These are phyloP conservation scores for Tonatia bakeri DNA, from an alignment of 2,113 vertebrate species.

Conservation along the genomic window DNA sequence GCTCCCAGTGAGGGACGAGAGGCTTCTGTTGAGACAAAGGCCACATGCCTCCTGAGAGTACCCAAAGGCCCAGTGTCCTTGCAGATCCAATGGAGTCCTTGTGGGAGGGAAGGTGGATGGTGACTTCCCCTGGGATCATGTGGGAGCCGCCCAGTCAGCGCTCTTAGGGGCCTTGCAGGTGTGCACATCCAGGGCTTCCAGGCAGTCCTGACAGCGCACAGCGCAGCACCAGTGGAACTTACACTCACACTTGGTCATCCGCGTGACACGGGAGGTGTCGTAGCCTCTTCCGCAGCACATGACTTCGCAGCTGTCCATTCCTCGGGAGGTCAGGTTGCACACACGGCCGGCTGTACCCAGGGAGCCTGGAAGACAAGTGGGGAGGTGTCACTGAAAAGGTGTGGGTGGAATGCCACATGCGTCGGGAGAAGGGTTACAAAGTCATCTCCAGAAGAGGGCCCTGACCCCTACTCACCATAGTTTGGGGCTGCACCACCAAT, in stretches of 20 bases:
- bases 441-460: neutral
- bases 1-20: neutral
- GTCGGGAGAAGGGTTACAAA: neutral
- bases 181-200: constrained; percentile 91
- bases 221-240: constrained; percentile 98
- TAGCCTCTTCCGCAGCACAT: constrained; percentile 97
- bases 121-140: constrained; percentile 55
- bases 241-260: constrained; percentile 93
- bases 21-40: constrained; percentile 32
- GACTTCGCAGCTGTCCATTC: constrained; percentile 94
- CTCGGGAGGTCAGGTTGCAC: constrained; percentile 92
- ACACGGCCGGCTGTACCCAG: constrained; percentile 89
- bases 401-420: too few relatives aligned
- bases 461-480: neutral
- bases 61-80: constrained; percentile 39
- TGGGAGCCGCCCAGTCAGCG: constrained; percentile 70
- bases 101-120: neutral
- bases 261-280: constrained; percentile 89
- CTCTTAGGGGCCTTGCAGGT: constrained; percentile 92
- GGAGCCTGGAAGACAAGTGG: constrained; percentile 82
- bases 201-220: constrained; percentile 93
- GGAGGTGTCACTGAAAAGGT: neutral
- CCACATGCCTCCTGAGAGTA: neutral
- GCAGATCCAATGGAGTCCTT: constrained; percentile 17
- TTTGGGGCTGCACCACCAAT: neutral